Conservation (phyloP, 2,113 vertebrate species). For the Phaetusa simplex region DNA sequence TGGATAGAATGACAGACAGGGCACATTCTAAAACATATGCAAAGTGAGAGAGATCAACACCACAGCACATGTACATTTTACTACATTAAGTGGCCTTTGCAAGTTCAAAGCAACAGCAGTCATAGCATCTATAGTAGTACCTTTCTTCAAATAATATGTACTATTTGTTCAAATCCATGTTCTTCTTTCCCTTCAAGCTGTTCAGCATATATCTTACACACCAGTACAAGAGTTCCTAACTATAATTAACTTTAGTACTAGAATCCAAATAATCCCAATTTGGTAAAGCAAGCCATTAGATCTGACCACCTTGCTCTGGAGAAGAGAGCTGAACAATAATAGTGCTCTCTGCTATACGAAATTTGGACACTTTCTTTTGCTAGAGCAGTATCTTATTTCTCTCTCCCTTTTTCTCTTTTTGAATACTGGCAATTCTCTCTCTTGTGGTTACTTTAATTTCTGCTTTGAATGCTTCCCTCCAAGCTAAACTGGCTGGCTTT, state of each 20-base stretch:
- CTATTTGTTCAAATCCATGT: neutral
- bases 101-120: neutral
- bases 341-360: neutral
- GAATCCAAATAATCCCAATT: neutral
- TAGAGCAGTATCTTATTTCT: constrained; percentile 30
- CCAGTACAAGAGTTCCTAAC: neutral
- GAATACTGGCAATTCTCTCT: constrained; percentile 16
- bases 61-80: neutral
- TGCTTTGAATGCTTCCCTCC: constrained; percentile 51
- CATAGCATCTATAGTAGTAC: neutral
- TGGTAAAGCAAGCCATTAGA: neutral
- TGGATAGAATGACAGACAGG: neutral
- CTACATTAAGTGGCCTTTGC: neutral
- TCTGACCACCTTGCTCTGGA: neutral
- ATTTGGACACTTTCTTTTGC: neutral
- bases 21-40: neutral
- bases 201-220: neutral
- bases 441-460: constrained; percentile 55
- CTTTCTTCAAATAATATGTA: neutral
- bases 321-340: neutral
- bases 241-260: neutral
- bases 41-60: neutral
- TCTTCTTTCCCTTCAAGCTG: neutral
- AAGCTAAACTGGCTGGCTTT: constrained; percentile 44
- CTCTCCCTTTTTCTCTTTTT: neutral